Evolutionary conservation across 2,888 invertebrate genomes (phyloP), one percentile per base, ranked within the genome.

Genomic region (Scaptomyza flava): DNA sequence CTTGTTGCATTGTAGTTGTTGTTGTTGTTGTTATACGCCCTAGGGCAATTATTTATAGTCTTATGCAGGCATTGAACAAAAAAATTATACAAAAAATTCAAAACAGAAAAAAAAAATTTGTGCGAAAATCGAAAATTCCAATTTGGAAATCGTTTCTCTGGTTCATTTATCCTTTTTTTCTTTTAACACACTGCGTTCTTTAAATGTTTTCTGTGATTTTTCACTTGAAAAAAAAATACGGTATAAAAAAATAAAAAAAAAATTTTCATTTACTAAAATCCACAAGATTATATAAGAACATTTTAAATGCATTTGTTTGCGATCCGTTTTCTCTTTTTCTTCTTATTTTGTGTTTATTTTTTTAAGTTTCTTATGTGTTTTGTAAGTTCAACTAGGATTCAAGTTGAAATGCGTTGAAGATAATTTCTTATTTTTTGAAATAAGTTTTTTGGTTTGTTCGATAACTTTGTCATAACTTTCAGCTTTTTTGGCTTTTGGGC

Each of bases 151-250:
- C 30, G 23, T 54, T 50, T 53, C 23, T 57, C 30, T 48, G 27
- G 57, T 41, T 43, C 30, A 6, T 47, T 48, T 53, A 14, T 48
- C 30, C 7, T 47, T 48, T 50, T 17, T 48, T 9, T 58, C 6
- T 27, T 1, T 31, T n/a, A n/a, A n/a, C 59, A 77, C 68, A 67
- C 61, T 56, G 50, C 54, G 14, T 62, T 31, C 47, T 38, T 38
- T n/a, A 54, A 61, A 38, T 34, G 46, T 42, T 54, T 60, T 17
- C 6, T 17, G 36, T 50, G 48, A 2, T 33, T 75, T 68, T 58
- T 72, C 65, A 72, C 86, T 82, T 83, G 41, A 36, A 87, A 87
- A 87, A 79, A 77, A 87, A 87, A 88, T 23, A 17, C 81, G 71
- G 70, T 77, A 78, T 70, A 87, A 80, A 76, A 77, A 85, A 58